Percentiles rank a stretch among this genome's conserved stretches.
These are phyloP conservation scores for Enteromius viviparus DNA, from an alignment of 2,797 vertebrate genomes.

Conservation along the genomic window DNA sequence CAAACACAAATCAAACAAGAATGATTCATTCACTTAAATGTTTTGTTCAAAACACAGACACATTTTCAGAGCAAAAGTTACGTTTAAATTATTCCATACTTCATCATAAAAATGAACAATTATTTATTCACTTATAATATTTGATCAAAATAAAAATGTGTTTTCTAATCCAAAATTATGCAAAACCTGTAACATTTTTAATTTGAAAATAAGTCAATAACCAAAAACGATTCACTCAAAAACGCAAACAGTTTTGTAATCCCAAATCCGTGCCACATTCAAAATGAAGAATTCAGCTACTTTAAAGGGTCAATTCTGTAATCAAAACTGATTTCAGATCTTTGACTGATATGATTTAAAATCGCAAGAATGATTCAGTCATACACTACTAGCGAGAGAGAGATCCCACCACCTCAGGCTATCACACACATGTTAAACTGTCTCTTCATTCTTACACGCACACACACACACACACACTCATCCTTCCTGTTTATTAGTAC, in stretches of 20 bases:
- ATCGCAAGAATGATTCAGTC: neutral
- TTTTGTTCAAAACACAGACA: neutral
- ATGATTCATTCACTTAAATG: neutral
- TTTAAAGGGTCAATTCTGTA: neutral
- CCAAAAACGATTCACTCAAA: neutral
- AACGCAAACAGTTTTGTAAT: neutral
- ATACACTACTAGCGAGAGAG: neutral
- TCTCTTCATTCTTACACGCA: neutral
- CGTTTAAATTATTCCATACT: neutral
- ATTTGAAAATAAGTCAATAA: neutral
- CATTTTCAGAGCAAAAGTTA: neutral
- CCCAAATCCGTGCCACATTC: neutral
- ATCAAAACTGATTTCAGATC: neutral
- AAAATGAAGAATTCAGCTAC: neutral
- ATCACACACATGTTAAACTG: conserved; percentile 14
- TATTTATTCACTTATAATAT: neutral
- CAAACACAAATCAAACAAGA: neutral
- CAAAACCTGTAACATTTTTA: neutral
- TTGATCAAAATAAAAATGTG: neutral
- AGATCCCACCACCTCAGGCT: neutral
- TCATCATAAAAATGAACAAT: neutral
- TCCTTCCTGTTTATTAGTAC: conserved; percentile 1
- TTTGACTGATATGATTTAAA: neutral
- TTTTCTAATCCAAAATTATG: neutral
- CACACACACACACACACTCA: neutral